A percentile compares a stretch with the other conserved stretches of the same genome.
Evolutionary conservation across 2,113 vertebrate species (phyloP).

Genomic region (Leptobrachium leishanense): DNA sequence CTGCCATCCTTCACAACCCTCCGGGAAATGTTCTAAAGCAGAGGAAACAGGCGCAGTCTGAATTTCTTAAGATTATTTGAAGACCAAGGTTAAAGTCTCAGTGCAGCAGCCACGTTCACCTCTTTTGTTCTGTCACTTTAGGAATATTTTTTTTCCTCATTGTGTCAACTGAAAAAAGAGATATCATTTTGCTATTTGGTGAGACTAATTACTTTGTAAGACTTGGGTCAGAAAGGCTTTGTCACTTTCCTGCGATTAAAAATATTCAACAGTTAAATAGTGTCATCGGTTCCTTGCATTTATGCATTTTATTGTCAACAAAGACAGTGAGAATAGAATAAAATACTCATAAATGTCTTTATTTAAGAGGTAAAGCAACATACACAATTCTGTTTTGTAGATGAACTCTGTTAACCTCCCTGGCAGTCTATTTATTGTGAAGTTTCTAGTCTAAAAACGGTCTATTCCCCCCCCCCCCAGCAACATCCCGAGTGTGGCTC

Average conservation of each 20-base stretch:
- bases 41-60: slow-evolving; percentile 1
- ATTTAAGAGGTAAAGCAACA: no score
- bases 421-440: no score
- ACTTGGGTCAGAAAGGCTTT: not conserved
- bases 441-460: no score
- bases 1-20: not conserved
- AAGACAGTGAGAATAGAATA: not conserved
- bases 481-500: no score
- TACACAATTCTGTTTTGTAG: no score
- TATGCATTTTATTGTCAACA: not conserved
- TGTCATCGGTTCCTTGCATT: not conserved
- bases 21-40: not conserved
- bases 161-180: not conserved
- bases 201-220: not conserved
- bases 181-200: not conserved
- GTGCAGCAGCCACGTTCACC: not conserved
- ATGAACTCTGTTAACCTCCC: no score
- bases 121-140: not conserved
- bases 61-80: not conserved
- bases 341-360: no score
- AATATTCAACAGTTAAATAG: not conserved
- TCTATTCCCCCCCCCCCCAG: no score
- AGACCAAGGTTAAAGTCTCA: slow-evolving; percentile 1
- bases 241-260: not conserved
- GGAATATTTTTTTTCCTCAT: not conserved